Base-by-base conservation (phyloP, 2,888 invertebrate genomes). In the Dicyrtomina minuta region DNA sequence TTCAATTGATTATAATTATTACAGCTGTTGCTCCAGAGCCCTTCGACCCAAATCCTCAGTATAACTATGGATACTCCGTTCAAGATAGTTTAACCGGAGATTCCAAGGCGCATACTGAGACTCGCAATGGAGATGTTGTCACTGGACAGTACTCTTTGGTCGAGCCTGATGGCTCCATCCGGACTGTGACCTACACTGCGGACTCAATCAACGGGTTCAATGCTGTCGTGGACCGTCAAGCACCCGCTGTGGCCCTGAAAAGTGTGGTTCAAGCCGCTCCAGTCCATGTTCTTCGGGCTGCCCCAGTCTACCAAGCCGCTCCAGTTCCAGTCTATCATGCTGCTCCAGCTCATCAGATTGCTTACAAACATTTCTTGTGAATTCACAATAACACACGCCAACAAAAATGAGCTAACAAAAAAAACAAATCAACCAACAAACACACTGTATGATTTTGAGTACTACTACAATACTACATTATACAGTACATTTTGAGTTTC, bases 41-140 rank as follows among this genome's bases (percentile, higher is more conserved):
- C 27, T 70, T 56, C 49, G 72, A 72, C 67, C 72, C 72, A 24
- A 59, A 72, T 64, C 72, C 72, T 62, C 72, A 72, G 67, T 72
- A 72, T 70, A 61, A 49, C 53, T 72, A 70, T 67, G 69, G 70
- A 27, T 68, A 72, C 61, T 58, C 61, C 26, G 61, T 69, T 33
- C 24, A 53, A 26, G 72, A 68, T 39, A 66, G 59, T 41, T 56
- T 71, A 56, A 71, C 71, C 68, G 71, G 71, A 69, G 71, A 71
- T 39, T 59, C 66, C 59, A 71, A 71, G 66, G 59, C 66, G 49
- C 39, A 24, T 12, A 12, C 43, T 15, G 66, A 66, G 33, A 66
- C 46, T 44, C 66, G 66, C 27, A 46, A 66, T 27, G 66, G 66
- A 58, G 66, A 58, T 58, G 66, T 58, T 15, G 66, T 66, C 58